These are phyloP conservation scores for Patella ulyssiponensis DNA, from an alignment of 2,888 invertebrate genomes.

Conservation along the genomic window DNA sequence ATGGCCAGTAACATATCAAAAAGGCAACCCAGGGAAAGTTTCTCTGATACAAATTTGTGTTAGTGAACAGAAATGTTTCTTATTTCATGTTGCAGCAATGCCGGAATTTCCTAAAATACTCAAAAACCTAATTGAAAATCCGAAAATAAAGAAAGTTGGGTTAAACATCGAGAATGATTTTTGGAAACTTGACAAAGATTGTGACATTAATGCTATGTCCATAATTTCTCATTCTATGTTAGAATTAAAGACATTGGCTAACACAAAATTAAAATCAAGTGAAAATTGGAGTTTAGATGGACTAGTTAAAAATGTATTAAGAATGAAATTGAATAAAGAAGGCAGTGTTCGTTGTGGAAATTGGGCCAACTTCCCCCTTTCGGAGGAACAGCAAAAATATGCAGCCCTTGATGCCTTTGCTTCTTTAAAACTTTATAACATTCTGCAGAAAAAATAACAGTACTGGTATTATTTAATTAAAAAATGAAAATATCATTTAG, in stretches of 20 bases:
- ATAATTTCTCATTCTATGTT: constrained; percentile 44
- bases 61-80: constrained; percentile 49
- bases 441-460: constrained; percentile 2
- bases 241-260: constrained; percentile 54
- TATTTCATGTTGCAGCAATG: constrained; percentile 60
- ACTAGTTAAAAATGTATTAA: constrained; percentile 53
- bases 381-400: constrained; percentile 53
- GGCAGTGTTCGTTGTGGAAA: constrained; percentile 48
- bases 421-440: constrained; percentile 27
- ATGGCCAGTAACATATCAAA: constrained; percentile 59
- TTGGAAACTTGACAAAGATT: constrained; percentile 63
- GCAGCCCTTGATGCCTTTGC: constrained; percentile 60
- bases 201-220: constrained; percentile 47
- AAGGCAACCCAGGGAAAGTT: constrained; percentile 49
- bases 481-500: no score
- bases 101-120: constrained; percentile 48
- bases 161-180: constrained; percentile 57
- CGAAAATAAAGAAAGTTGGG: constrained; percentile 52
- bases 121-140: constrained; percentile 44
- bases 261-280: constrained; percentile 49
- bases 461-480: no score
- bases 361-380: constrained; percentile 58
- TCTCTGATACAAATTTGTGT: constrained; percentile 58
- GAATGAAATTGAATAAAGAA: constrained; percentile 52
- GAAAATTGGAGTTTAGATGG: constrained; percentile 64